Evolutionary conservation across 2,888 invertebrate genomes (phyloP), one percentile per base, ranked within the genome.

Genomic region (Muscina levida): DNA sequence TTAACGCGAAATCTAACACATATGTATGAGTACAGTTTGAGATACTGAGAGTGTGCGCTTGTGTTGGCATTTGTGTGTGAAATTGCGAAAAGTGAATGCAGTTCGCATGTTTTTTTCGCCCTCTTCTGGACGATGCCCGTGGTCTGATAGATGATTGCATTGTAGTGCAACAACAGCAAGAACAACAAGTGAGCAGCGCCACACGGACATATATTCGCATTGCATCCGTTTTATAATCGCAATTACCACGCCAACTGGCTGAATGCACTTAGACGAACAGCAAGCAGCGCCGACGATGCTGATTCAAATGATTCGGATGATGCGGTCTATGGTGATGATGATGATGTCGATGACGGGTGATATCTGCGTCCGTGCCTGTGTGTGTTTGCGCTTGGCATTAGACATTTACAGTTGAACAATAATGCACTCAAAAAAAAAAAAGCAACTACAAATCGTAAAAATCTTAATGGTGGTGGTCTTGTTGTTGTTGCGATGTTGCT

Each of bases 151-250:
- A 8, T 44, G 10, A 1, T 11, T 53, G 70, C 24, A 77, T 42
- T 74, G 80, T 39, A 71, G 73, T 80, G 39, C 10, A 62, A 46
- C 59, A 17, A 48, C 17, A 68, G 17, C 39, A 48, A 57, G 53
- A 10, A 22, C 17, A 10, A n/a, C 48, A 15, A 4, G 17, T 4
- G 44, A 44, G 44, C 13, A 51, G 51, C 51, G 10, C 11, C 51
- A 51, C n/a, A 51, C 8, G 8, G 31, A 5, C 31, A 31, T 15
- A n/a, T 1, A 31, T 19, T 62, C 19, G 59, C 39, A 59, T 39
- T 62, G 68, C 79, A 82, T 82, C 72, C 75, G 77, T 79, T 79
- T 80, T 73, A 73, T 77, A 73, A 80, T 77, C 72, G 44, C 44
- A 80, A 77, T 71, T 76, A 65, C 76, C 48, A 46, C 57, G 48